These are phyloP conservation scores for Eulithis prunata DNA, from an alignment of 2,888 invertebrate genomes.

Conservation along the genomic window DNA sequence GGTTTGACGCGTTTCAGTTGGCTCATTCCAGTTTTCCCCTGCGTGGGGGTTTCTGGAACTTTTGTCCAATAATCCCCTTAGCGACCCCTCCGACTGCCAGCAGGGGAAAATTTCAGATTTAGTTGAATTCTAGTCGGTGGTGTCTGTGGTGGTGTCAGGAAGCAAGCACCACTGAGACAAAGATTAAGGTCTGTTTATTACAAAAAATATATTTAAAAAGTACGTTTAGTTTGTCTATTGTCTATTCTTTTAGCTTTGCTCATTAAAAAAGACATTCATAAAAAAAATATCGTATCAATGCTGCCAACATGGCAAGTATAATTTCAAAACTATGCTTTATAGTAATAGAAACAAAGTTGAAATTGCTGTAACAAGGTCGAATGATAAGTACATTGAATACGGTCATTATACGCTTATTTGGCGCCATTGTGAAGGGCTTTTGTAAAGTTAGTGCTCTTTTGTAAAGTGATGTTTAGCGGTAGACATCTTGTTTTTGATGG, in stretches of 20 bases:
- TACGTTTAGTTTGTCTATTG: neutral
- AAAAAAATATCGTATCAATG: conserved; percentile 12
- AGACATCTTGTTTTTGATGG: conserved; percentile 72
- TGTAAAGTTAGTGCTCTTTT: conserved; percentile 62
- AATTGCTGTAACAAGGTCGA: conserved; percentile 1
- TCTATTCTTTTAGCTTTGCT: conserved; percentile 28
- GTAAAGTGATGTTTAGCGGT: conserved; percentile 71
- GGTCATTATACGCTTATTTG: conserved; percentile 81
- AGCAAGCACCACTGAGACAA: too few species aligned
- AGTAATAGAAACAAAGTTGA: neutral
- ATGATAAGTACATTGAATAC: conserved; percentile 64
- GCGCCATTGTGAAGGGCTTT: conserved; percentile 64
- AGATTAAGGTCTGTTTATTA: too few species aligned
- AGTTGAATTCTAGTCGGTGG: too few species aligned
- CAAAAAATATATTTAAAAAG: too few species aligned
- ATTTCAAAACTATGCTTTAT: conserved; percentile 1
- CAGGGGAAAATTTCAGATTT: too few species aligned
- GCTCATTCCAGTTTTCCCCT: too few species aligned
- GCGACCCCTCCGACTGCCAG: too few species aligned
- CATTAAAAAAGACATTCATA: conserved; percentile 29
- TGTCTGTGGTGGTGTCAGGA: too few species aligned
- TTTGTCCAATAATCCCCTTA: too few species aligned
- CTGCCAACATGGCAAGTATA: neutral
- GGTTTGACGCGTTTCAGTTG: too few species aligned
- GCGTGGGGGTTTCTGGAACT: too few species aligned